Evolutionary conservation across 2,113 vertebrate genomes (phyloP), one percentile per base, ranked within the genome.

Genomic region (Carettochelys insculpta): DNA sequence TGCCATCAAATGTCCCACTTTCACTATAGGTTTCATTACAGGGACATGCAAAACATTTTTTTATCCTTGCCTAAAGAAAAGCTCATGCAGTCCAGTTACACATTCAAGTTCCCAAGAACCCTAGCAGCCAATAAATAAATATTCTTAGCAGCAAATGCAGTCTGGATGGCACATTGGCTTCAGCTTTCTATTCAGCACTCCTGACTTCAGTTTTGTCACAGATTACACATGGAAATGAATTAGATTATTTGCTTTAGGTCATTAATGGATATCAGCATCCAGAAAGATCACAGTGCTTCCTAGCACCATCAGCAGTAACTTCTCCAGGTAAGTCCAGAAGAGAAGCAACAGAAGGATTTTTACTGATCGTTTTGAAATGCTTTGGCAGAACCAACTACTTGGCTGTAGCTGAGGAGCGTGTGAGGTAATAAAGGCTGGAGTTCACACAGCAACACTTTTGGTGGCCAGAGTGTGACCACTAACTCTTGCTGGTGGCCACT

Each of bases 251-350:
- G 20, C 73, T 85, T 68, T 80, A 50, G 29, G n/a, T 92, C 75
- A 89, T 79, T 87, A 71, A 78, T 77, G 1, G 1, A 86, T 85
- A 53, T 56, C 51, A 92, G 80, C 65, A 22, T 29, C 56, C 80
- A 76, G 87, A 71, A 47, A 90, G 82, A 52, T 82, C 77, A 78
- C 34, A 31, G 31, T 54, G 43, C 83, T 93, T 91, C 88, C 61
- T 5, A 83, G 68, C 58, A 65, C 58, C 58, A 65, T 19, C 8
- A 16, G 3, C 58, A 47, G 27, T 1, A 1, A 93, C 92, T 65
- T 83, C 81, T 88, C 78, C 82, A 94, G 51, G 92, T 85, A 82
- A 89, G 52, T 41, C 47, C 90, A 47, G 56, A 71, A 61, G 90
- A 85, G 61, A 84, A 93, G 41, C n/a, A 85, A 71, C 80, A 90